Percentiles rank a stretch among this genome's conserved stretches.
These are phyloP conservation scores for Mixornis gularis DNA, from an alignment of 2,113 vertebrate species.

Conservation along the genomic window DNA sequence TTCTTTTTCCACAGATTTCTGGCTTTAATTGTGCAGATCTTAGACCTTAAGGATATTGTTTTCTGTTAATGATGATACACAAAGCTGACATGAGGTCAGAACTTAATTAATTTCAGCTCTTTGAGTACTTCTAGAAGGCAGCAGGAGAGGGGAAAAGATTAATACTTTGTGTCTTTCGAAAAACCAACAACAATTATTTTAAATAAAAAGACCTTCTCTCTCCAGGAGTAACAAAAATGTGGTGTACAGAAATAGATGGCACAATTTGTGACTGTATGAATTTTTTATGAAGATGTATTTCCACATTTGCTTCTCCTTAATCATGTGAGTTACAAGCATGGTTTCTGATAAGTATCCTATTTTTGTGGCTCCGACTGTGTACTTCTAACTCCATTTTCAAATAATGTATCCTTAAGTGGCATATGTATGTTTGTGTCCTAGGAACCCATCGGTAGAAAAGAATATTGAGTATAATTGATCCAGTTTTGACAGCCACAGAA, in stretches of 20 bases:
- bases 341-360: conserved; percentile 15
- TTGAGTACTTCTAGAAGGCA: conserved; percentile 50
- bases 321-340: conserved; percentile 36
- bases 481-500: neutral
- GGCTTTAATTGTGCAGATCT: conserved; percentile 51
- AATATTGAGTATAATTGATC: neutral
- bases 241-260: conserved; percentile 32
- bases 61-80: conserved; percentile 57
- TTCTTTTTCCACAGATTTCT: neutral
- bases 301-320: conserved; percentile 23
- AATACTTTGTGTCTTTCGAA: neutral
- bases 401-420: neutral
- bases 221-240: conserved; percentile 26
- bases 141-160: conserved; percentile 36
- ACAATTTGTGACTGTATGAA: conserved; percentile 51
- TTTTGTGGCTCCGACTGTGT: neutral
- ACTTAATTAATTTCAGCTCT: conserved; percentile 60
- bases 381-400: conserved; percentile 26
- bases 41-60: conserved; percentile 35
- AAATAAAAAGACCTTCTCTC: conserved; percentile 36
- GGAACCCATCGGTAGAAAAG: neutral
- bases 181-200: conserved; percentile 57
- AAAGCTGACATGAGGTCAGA: conserved; percentile 43
- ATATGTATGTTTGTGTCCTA: neutral
- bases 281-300: conserved; percentile 59